These are phyloP conservation scores for Bombylius discolor DNA, from an alignment of 2,888 invertebrate genomes.

Conservation along the genomic window DNA sequence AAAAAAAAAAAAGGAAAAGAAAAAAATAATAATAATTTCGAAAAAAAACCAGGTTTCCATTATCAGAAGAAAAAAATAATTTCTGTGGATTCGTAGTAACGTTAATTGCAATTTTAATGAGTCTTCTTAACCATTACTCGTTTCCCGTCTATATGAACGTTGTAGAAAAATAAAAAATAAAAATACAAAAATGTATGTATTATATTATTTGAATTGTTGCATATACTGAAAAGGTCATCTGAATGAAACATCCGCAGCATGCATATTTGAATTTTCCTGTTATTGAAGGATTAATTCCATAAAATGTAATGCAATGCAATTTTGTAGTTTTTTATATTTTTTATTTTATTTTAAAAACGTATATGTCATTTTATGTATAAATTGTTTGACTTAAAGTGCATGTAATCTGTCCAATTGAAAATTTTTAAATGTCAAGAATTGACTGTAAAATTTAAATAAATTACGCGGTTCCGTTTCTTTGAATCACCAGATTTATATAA, in stretches of 20 bases:
- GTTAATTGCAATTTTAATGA: conserved; percentile 7
- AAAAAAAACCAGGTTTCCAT: conserved; percentile 1
- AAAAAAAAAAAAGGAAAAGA: no score
- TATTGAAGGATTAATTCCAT: no score
- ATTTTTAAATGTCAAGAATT: conserved; percentile 9
- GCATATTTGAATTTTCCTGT: no score
- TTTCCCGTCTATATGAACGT: not conserved
- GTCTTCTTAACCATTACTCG: not conserved
- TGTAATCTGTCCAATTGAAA: conserved; percentile 7
- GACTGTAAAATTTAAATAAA: conserved; percentile 13
- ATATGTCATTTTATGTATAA: not conserved
- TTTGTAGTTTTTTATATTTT: no score
- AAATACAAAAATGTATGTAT: not conserved
- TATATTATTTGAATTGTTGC: not conserved
- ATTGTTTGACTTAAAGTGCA: conserved; percentile 1
- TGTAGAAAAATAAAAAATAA: not conserved
- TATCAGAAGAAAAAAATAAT: not conserved
- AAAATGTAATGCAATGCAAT: no score
- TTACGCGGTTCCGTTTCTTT: not conserved
- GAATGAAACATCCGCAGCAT: not conserved
- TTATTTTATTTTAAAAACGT: no score
- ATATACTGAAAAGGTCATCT: not conserved
- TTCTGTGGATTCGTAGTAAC: conserved; percentile 2
- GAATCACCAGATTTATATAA: not conserved
- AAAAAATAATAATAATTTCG: no score